Base-by-base conservation (phyloP, 2,113 vertebrate genomes). In the Etheostoma cragini region DNA sequence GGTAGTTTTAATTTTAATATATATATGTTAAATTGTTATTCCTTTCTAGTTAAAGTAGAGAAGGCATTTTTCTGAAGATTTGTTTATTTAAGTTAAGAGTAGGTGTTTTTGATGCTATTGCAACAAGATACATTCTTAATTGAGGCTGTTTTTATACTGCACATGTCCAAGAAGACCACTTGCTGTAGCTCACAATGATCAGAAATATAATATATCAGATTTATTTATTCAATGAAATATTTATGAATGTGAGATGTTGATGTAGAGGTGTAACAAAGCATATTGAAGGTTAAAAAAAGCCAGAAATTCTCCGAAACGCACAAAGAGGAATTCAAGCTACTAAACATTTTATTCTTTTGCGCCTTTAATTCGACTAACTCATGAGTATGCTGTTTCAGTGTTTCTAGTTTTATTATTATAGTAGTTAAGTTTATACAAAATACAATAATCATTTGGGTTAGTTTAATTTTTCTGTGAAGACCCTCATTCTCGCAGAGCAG, bases 391-490 rank as follows among this genome's bases (percentile, higher is more conserved):
- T 30, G 22, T 15, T 62, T 62, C 13, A 21, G 10, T 62, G 13
- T 30, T 12, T 70, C 4, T 42, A 13, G 15, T 42, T 54, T 24
- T 53, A 15, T 1, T 70, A 8, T 68, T 15, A 33, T 17, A 24
- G 1, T 46, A 30, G 47, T 58, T 47, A 2, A 10, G 64, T 35
- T n/a, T 61, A 12, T 13, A n/a, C n/a, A 15, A 26, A 17, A 62
- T 50, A 52, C 50, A 52, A 63, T 74, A 4, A n/a, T n/a, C 24
- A 61, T 38, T 46, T 0, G 54, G 17, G 11, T 57, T 13, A 49
- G 38, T 42, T 11, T 81, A 22, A 47, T 54, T 7, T 66, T 45
- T 77, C 22, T 74, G n/a, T n/a, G 53, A 45, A 53, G 24, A 22
- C 47, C 49, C 26, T 58, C 38, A 17, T 71, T 13, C 45, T 79